These are phyloP conservation scores for Musca vetustissima DNA, from an alignment of 1,140 invertebrate genomes.

Conservation along the genomic window DNA sequence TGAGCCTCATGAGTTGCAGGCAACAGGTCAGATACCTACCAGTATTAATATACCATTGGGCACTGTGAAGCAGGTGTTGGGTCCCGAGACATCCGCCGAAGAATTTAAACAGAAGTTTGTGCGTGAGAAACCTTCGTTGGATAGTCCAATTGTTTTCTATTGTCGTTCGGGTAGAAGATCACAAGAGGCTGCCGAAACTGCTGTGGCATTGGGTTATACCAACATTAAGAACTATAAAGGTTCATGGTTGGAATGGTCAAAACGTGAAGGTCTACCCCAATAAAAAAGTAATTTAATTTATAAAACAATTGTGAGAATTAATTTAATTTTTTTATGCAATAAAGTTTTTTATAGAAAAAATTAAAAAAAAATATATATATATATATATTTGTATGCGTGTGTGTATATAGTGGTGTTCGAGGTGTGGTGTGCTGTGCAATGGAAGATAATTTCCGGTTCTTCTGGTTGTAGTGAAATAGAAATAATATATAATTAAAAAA, in stretches of 20 bases:
- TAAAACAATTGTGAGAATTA: too few species aligned
- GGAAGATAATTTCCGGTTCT: too few species aligned
- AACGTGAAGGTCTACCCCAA: slow-evolving; percentile 58
- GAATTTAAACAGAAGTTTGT: slow-evolving; percentile 57
- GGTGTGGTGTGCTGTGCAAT: too few species aligned
- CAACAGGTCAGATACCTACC: slow-evolving; percentile 67
- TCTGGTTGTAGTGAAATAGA: too few species aligned
- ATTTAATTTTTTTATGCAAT: too few species aligned
- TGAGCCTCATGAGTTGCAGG: slow-evolving; percentile 65
- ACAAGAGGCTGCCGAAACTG: slow-evolving; percentile 60
- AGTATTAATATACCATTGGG: slow-evolving; percentile 73
- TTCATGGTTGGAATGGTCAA: slow-evolving; percentile 58
- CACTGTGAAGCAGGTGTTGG: slow-evolving; percentile 38
- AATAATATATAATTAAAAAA: too few species aligned
- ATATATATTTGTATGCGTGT: too few species aligned
- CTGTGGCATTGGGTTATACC: slow-evolving; percentile 62
- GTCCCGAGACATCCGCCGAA: slow-evolving; percentile 43
- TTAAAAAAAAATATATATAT: too few species aligned
- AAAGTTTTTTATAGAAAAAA: too few species aligned
- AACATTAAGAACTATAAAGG: slow-evolving; percentile 55
- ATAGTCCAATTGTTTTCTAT: slow-evolving; percentile 64
- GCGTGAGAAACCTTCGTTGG: slow-evolving; percentile 59
- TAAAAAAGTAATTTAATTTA: slow-evolving; percentile 23
- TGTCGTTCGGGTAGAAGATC: slow-evolving; percentile 65
- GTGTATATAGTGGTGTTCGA: too few species aligned